A percentile compares a stretch with the other conserved stretches of the same genome.
Evolutionary conservation across 2,888 invertebrate species (phyloP).

Genomic region (Hyles lineata): DNA sequence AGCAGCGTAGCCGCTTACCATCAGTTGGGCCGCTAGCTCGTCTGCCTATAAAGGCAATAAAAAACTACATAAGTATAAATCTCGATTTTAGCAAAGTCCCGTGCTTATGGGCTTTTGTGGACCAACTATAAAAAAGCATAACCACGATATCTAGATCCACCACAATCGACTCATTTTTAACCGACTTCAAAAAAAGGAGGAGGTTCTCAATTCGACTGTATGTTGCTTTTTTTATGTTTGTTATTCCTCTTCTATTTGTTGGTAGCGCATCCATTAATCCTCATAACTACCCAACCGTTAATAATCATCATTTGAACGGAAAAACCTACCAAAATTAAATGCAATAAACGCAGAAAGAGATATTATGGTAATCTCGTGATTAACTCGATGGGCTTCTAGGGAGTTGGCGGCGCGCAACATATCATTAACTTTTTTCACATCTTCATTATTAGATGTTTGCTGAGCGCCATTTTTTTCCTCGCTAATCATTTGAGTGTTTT

Average conservation of each 20-base stretch:
- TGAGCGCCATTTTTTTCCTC: conserved; percentile 53
- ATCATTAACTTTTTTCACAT: conserved; percentile 62
- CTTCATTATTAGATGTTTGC: conserved; percentile 67
- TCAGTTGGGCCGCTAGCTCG: too few species aligned
- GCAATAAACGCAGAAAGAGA: conserved; percentile 53
- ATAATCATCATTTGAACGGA: conserved; percentile 16
- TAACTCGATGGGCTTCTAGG: conserved; percentile 66
- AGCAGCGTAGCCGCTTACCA: too few species aligned
- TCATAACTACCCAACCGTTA: background rate
- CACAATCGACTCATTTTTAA: background rate
- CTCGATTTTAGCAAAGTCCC: too few species aligned
- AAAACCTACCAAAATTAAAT: conserved; percentile 50
- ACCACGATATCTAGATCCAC: background rate
- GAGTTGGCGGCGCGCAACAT: conserved; percentile 63
- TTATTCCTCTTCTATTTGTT: background rate
- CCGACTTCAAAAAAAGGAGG: too few species aligned
- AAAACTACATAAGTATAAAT: too few species aligned
- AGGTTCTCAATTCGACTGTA: too few species aligned
- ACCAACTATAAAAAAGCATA: too few species aligned
- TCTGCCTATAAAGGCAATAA: too few species aligned
- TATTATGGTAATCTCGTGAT: conserved; percentile 71
- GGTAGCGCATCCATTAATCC: conserved; percentile 6
- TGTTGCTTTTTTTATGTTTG: too few species aligned
- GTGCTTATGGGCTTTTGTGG: too few species aligned
- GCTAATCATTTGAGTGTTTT: conserved; percentile 45